These are phyloP conservation scores for Euborellia annulipes DNA, from an alignment of 1,140 invertebrate species.

Conservation along the genomic window DNA sequence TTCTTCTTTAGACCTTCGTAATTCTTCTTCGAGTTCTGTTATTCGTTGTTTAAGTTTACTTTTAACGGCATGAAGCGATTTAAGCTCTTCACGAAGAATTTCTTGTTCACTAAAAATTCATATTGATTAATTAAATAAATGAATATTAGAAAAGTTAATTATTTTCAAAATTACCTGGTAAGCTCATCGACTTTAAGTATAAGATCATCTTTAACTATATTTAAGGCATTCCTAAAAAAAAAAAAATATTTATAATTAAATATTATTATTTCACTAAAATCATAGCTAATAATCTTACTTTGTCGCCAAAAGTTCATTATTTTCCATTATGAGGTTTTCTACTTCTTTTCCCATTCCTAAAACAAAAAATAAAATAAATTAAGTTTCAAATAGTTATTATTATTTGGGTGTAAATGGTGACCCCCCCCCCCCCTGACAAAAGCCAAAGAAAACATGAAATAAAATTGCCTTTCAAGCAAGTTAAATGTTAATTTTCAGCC, in stretches of 20 bases:
- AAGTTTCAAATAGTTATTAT: too few species aligned
- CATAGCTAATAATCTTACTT: too few species aligned
- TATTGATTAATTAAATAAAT: too few species aligned
- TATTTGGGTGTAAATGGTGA: too few species aligned
- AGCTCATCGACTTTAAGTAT: conserved; percentile 97
- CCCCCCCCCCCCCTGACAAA: too few species aligned
- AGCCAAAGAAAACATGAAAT: too few species aligned
- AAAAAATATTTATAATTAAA: too few species aligned
- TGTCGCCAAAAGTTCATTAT: conserved; percentile 93
- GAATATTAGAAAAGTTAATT: too few species aligned
- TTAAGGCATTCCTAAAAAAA: conserved; percentile 79
- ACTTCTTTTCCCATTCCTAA: conserved; percentile 98
- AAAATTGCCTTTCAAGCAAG: too few species aligned
- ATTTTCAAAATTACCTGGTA: conserved; percentile 60
- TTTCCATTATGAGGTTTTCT: conserved; percentile 97
- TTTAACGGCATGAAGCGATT: conserved; percentile 66
- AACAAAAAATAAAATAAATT: conserved; percentile 19
- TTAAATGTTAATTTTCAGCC: too few species aligned
- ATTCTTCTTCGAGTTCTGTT: conserved; percentile 77
- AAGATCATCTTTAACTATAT: conserved; percentile 98
- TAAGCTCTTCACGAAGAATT: conserved; percentile 86
- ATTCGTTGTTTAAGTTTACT: conserved; percentile 64
- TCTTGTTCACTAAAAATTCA: conserved; percentile 66
- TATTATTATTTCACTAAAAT: too few species aligned
- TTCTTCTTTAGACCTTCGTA: conserved; percentile 73